Base-by-base conservation (phyloP, 2,113 vertebrate genomes). In the Lophius piscatorius region DNA sequence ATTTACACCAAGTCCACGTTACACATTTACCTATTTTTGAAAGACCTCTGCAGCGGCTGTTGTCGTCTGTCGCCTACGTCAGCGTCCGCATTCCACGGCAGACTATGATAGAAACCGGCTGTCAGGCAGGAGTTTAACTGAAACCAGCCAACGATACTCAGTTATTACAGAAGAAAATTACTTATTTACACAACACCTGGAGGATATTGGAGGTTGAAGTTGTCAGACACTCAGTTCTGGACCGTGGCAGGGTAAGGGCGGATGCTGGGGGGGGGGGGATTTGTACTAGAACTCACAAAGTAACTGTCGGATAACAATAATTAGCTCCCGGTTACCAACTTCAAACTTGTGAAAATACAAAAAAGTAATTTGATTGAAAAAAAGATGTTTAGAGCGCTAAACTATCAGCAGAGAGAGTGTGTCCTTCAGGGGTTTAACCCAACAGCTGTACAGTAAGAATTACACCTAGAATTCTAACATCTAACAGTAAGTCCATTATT, bases 21-120 rank as follows among this genome's bases (percentile, higher is more conserved):
- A 8, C 26, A 28, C 4, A 4, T 28, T 28, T 28, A 5, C 4
- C 4, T 4, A 5, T 28, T 28, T 28, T 28, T n/a, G n/a, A n/a
- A n/a, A n/a, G n/a, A 28, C 8, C 8, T 28, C 8, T 4, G 26
- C 4, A 28, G 16, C 5, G 7, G 17, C 26, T 13, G 26, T 14
- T 12, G 50, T 44, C 26, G 22, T 8, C 26, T 41, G 70, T 11
- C n/a, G n/a, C n/a, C 50, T 65, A 67, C 87, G 85, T 84, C 80
- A 81, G 77, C 83, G 79, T 83, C 85, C 73, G 85, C 85, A 86
- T 89, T 89, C 87, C 83, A 86, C 31, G 50, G 47, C 77, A 26
- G 45, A 10, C 56, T 14, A 39, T 66, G 79, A 82, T 87, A 81
- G 69, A 54, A 79, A 82, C 57, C 75, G 11, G 54, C 58, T 70